Base-by-base conservation (phyloP, 2,888 invertebrate genomes). In the Pocota personata region DNA sequence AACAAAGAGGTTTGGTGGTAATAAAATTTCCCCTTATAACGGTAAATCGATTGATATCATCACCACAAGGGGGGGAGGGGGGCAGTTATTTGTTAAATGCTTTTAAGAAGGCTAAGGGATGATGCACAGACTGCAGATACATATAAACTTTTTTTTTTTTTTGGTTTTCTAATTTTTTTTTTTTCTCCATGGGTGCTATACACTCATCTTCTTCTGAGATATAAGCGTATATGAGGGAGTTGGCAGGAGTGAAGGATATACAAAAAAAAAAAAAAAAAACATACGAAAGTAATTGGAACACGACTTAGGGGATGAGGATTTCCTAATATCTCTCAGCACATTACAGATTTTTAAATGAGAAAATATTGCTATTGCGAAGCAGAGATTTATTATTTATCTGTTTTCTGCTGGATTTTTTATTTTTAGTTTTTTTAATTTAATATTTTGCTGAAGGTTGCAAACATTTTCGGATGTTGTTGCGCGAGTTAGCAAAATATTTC, bases 1-100 rank as follows among this genome's bases (percentile, higher is more conserved):
- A 12, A 0, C 2, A 2, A 32, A 21, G 32, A 8, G 7, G 14
- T 16, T 30, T 24, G 30, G 24, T 14, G 16, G 40, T 62, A 24
- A 78, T 58, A 71, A 46, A 69, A 60, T 40, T 43, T 69, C 69
- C 24, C 55, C 10, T 46, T 19, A 2, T 55, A 71, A 46, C 19
- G 55, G 35, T 37, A 71, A 78, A 78, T 78, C 71, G 78, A 78
- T 78, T 69, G 52, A 62, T 77, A 46, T 19, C 24, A 58, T 62
- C 50, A 21, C 6, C 27, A 35, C 24, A 48, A 2, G 24, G n/a
- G n/a, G n/a, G 10, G 16, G 30, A 19, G n/a, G 21, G 19, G 32
- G 16, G 32, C 16, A 27, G 16, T 62, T 43, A 62, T 62, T 62
- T 62, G 62, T 43, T 62, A 30, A 62, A 62, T 62, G 62, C 62